Conservation (phyloP, 2,797 vertebrate genomes). For the Phrynocephalus forsythii region DNA sequence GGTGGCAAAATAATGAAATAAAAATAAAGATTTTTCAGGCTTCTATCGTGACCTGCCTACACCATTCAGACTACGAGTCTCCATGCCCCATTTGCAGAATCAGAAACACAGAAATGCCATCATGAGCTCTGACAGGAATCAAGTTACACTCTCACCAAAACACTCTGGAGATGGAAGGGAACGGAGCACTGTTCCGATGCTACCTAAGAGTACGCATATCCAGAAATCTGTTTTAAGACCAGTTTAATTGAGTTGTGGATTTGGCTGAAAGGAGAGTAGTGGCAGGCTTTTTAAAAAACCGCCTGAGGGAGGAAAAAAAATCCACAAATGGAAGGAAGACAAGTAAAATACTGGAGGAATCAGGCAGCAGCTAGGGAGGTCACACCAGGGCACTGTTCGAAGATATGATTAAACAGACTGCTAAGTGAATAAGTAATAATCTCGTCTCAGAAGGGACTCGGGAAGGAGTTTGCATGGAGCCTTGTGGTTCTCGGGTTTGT, state of each 20-base stretch:
- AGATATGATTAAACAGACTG: conserved; percentile 65
- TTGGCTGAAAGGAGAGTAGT: conserved; percentile 52
- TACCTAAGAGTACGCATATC: neutral
- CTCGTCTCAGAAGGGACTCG: conserved; percentile 59
- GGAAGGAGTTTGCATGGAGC: conserved; percentile 57
- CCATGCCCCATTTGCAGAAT: too few species aligned
- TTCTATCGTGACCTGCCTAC: too few species aligned
- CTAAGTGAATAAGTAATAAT: conserved; percentile 73
- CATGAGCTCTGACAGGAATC: too few species aligned
- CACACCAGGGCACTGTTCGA: conserved; percentile 53
- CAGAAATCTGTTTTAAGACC: neutral
- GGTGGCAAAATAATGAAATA: too few species aligned
- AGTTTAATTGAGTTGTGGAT: neutral
- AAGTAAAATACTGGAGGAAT: conserved; percentile 64
- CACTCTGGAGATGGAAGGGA: neutral
- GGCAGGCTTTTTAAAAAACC: conserved; percentile 41
- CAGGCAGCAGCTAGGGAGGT: conserved; percentile 58
- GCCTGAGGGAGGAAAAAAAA: conserved; percentile 38
- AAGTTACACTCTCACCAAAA: too few species aligned
- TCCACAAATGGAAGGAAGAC: conserved; percentile 49
- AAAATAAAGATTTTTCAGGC: too few species aligned
- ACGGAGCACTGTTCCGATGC: neutral
- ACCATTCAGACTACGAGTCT: too few species aligned
- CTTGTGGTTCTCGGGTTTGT: conserved; percentile 60
- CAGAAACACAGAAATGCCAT: too few species aligned